phyloP scores from a whole-genome alignment of 1,140 invertebrate genomes.

The Melitaea cinxia region DNA sequence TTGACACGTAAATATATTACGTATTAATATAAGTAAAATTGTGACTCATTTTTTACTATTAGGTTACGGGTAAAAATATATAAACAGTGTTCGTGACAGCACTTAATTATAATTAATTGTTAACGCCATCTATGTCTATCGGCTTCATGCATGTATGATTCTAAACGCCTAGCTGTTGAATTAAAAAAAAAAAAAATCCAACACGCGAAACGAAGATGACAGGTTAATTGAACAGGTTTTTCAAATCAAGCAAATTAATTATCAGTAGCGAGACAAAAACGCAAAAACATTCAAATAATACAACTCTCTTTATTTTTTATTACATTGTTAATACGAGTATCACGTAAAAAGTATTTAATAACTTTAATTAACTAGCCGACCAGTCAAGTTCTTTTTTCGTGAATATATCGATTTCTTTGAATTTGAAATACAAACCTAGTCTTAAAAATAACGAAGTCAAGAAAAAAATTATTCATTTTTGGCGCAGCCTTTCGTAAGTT shows the following conservation, averaged over 20 bases:
- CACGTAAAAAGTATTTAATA: no score
- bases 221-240: slow-evolving; percentile 31
- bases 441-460: no score
- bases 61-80: slow-evolving; percentile 14
- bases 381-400: no score
- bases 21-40: background rate
- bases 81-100: slow-evolving; percentile 23
- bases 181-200: slow-evolving; percentile 29
- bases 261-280: background rate
- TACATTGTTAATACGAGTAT: background rate
- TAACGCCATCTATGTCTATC: slow-evolving; percentile 39
- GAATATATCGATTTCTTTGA: no score
- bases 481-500: no score
- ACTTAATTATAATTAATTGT: slow-evolving; percentile 39
- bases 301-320: background rate
- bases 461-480: no score
- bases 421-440: no score
- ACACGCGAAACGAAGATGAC: slow-evolving; percentile 31
- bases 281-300: background rate
- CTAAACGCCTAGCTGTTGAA: slow-evolving; percentile 28
- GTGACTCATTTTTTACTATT: background rate
- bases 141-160: slow-evolving; percentile 43
- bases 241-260: slow-evolving; percentile 9
- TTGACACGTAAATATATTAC: slow-evolving; percentile 4
- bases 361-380: no score